These are phyloP conservation scores for Pterois miles DNA, from an alignment of 2,797 vertebrate species.

Conservation along the genomic window DNA sequence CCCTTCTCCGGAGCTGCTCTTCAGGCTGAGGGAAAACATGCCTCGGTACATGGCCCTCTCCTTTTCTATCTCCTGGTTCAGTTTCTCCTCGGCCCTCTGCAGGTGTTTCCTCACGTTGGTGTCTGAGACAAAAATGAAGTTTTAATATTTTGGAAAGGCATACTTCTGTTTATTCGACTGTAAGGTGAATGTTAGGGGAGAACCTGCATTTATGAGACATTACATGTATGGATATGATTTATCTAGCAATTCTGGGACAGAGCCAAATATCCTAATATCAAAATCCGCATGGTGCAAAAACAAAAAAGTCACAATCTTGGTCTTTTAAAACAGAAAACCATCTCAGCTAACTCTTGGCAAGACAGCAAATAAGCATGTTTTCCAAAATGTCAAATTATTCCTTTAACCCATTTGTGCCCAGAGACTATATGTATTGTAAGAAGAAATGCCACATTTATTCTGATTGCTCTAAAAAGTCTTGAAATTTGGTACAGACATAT, in stretches of 20 bases:
- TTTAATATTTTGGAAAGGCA: neutral
- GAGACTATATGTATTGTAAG: too few relatives aligned
- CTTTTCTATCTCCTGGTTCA: conserved; percentile 84
- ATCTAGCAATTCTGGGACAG: neutral
- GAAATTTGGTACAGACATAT: too few relatives aligned
- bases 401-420: too few relatives aligned
- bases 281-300: neutral
- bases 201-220: neutral
- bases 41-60: conserved; percentile 89
- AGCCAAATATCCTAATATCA: neutral
- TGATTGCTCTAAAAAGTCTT: too few relatives aligned
- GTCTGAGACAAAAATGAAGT: conserved; percentile 74
- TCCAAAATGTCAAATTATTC: neutral
- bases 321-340: neutral
- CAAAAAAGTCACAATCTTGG: neutral
- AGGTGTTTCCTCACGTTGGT: conserved; percentile 86
- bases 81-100: conserved; percentile 85
- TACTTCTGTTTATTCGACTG: neutral
- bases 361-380: neutral
- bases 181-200: neutral
- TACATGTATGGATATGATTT: neutral
- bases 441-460: too few relatives aligned
- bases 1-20: conserved; percentile 34
- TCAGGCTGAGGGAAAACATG: conserved; percentile 86
- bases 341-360: neutral